Evolutionary conservation across 2,797 vertebrate genomes (phyloP).

Genomic region (Carapus acus): DNA sequence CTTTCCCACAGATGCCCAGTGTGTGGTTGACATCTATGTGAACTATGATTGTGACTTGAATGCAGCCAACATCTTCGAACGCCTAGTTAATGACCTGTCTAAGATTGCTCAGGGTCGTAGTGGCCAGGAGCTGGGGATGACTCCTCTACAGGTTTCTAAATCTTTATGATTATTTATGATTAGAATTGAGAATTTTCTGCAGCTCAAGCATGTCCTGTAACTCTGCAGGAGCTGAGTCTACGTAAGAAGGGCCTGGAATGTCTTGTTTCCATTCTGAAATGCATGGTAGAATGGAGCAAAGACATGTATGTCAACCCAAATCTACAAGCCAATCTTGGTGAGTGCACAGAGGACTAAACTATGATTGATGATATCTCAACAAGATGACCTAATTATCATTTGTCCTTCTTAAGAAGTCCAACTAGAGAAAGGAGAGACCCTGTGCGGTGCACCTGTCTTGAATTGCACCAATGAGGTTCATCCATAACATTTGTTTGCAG

Average conservation of each 20-base stretch:
- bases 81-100: constrained; percentile 93
- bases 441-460: not conserved
- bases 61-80: constrained; percentile 97
- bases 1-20: constrained; percentile 84
- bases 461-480: too few species aligned
- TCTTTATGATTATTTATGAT: too few species aligned
- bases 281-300: constrained; percentile 99
- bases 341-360: constrained; percentile 45
- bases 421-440: not conserved
- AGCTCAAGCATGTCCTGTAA: not conserved
- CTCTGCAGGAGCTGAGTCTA: constrained; percentile 85
- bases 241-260: constrained; percentile 97
- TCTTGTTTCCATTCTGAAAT: constrained; percentile 95
- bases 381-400: not conserved
- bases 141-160: constrained; percentile 58
- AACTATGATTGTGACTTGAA: constrained; percentile 99
- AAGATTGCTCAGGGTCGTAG: constrained; percentile 97
- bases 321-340: constrained; percentile 88
- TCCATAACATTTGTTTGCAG: constrained; percentile 66
- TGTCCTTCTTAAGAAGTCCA: not conserved
- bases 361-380: not conserved
- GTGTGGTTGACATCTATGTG: constrained; percentile 97
- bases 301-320: constrained; percentile 98
- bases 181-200: too few species aligned
- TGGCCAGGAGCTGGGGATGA: constrained; percentile 94